Conservation (phyloP, 35 echinoderm and acorn worm genomes). For the Stichopus chloronotus region DNA sequence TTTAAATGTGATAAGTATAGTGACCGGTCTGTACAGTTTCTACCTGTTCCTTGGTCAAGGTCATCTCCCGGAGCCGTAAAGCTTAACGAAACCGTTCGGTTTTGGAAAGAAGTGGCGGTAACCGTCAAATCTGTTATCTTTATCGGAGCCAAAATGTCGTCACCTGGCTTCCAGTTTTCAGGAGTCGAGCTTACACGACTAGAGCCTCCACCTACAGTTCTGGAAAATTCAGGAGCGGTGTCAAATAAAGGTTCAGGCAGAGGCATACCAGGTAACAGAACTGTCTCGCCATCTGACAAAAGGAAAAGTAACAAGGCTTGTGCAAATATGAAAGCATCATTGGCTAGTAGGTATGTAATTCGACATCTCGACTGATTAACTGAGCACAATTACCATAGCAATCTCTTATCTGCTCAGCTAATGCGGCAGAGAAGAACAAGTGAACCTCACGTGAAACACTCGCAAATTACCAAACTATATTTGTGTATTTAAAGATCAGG, state of each 20-base stretch:
- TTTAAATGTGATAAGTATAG: too few relatives aligned
- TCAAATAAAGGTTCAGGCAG: not conserved
- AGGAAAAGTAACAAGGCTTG: not conserved
- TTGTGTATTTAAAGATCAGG: not conserved
- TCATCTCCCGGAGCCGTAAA: constrained; percentile 49
- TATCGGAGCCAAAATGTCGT: constrained; percentile 11
- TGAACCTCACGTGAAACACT: not conserved
- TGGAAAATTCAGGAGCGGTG: not conserved
- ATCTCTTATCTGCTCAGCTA: not conserved
- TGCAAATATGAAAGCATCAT: not conserved
- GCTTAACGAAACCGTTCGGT: constrained; percentile 10
- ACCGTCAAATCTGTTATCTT: constrained; percentile 35
- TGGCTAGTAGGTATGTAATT: not conserved
- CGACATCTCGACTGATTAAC: not conserved
- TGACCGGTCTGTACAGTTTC: too few relatives aligned
- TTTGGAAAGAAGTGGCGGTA: not conserved
- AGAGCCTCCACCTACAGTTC: constrained; percentile 29
- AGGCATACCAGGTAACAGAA: constrained; percentile 34
- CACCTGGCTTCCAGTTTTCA: not conserved
- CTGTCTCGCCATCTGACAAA: not conserved
- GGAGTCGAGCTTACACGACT: constrained; percentile 7
- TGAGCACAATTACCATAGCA: not conserved
- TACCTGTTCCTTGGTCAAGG: constrained; percentile 47
- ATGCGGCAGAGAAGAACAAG: not conserved
- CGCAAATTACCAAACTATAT: not conserved